Conservation (phyloP, 2,888 invertebrate species). For the Drosophila sordidula region DNA sequence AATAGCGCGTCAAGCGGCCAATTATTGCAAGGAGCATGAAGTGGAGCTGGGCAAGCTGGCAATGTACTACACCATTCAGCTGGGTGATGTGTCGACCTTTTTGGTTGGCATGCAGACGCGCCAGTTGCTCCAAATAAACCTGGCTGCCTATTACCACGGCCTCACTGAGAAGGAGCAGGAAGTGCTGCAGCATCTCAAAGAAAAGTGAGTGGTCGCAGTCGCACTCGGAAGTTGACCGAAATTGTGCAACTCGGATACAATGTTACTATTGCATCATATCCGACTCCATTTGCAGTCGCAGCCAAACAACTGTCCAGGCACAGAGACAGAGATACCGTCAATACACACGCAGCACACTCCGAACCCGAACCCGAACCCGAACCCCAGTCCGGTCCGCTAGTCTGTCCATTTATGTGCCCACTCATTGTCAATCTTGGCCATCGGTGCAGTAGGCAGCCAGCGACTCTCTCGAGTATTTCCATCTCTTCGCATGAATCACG, state of each 20-base stretch:
- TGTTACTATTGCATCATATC: constrained; percentile 73
- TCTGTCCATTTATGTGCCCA: constrained; percentile 49
- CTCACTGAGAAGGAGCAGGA: constrained; percentile 88
- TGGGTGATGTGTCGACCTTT: constrained; percentile 89
- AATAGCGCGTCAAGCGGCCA: constrained; percentile 86
- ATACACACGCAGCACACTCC: neutral
- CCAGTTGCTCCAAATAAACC: constrained; percentile 87
- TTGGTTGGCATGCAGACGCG: constrained; percentile 91
- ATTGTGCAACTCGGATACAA: constrained; percentile 83
- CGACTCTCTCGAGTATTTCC: constrained; percentile 20
- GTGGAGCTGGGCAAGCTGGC: constrained; percentile 91
- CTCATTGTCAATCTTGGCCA: constrained; percentile 75
- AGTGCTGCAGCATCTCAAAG: constrained; percentile 88
- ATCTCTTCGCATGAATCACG: constrained; percentile 11
- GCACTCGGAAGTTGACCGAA: constrained; percentile 69
- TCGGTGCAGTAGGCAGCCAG: constrained; percentile 76
- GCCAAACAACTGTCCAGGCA: neutral
- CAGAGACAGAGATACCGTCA: constrained; percentile 3
- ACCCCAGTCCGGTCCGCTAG: constrained; percentile 21
- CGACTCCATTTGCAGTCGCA: constrained; percentile 46
- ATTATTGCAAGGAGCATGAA: constrained; percentile 88
- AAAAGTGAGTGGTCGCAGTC: constrained; percentile 86
- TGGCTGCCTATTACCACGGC: constrained; percentile 88
- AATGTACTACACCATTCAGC: constrained; percentile 88
- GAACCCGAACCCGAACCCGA: constrained; percentile 9